Conservation (phyloP, 23 tunicate species). For the Trididemnum miniatum region DNA sequence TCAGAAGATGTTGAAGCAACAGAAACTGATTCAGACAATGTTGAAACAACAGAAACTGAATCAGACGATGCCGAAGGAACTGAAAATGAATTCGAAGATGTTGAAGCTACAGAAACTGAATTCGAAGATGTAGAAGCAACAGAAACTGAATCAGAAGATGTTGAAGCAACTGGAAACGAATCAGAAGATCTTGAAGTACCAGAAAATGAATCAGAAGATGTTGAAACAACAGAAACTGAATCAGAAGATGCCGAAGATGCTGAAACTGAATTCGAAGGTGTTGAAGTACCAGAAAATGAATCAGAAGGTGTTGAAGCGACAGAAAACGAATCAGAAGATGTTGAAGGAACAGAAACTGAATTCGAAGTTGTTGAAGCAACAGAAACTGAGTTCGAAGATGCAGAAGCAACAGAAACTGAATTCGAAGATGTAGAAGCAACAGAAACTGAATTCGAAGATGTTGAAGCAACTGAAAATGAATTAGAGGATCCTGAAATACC, state of each 20-base stretch:
- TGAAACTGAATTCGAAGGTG: not conserved
- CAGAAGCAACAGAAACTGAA: not conserved
- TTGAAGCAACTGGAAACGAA: not conserved
- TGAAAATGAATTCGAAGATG: not conserved
- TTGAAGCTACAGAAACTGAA: not conserved
- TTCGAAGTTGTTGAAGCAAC: constrained; percentile 1
- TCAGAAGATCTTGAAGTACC: not conserved
- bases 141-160: not conserved
- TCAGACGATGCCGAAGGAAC: not conserved
- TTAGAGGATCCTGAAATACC: too few relatives aligned
- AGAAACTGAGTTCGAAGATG: constrained; percentile 19
- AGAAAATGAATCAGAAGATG: constrained; percentile 12
- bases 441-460: constrained; percentile 21
- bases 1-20: not conserved
- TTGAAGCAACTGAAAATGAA: not conserved
- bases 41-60: not conserved
- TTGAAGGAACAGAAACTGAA: constrained; percentile 19
- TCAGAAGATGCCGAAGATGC: constrained; percentile 14
- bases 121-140: not conserved
- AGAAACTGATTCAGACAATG: not conserved
- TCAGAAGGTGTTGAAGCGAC: not conserved
- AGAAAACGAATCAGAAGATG: constrained; percentile 23
- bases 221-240: constrained; percentile 4
- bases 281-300: not conserved
- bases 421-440: constrained; percentile 18